Conservation (phyloP, 1,140 invertebrate species). For the Phymorhynchus buccinoides region DNA sequence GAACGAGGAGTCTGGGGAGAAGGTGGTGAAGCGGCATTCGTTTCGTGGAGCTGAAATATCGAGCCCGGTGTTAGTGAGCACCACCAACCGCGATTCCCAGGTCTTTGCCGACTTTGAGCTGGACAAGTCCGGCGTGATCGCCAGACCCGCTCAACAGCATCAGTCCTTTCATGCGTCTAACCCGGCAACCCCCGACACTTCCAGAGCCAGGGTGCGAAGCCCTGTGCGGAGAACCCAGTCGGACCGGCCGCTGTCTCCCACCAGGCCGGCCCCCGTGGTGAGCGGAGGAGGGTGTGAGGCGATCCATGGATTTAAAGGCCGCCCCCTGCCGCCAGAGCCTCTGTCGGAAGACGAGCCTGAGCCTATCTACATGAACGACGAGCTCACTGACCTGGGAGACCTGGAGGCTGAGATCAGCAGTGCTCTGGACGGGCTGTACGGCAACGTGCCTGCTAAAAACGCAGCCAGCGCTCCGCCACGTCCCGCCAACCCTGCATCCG, state of each 20-base stretch:
- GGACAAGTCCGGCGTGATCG: conserved; percentile 41
- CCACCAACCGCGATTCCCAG: conserved; percentile 54
- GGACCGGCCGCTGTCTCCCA: conserved; percentile 28
- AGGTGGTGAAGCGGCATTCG: conserved; percentile 45
- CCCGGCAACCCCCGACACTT: not conserved
- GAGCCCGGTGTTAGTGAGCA: conserved; percentile 51
- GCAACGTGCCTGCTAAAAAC: not conserved
- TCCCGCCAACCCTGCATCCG: not conserved
- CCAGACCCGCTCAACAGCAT: not conserved
- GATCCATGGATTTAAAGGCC: not conserved
- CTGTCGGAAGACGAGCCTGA: conserved; percentile 27
- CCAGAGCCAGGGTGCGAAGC: not conserved
- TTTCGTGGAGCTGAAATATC: conserved; percentile 51
- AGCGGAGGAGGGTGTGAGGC: not conserved
- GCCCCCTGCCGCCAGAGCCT: conserved; percentile 34
- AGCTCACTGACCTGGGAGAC: conserved; percentile 26
- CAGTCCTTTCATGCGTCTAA: conserved; percentile 10
- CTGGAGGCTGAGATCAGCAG: conserved; percentile 34
- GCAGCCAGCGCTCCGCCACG: not conserved
- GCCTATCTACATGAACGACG: conserved; percentile 34
- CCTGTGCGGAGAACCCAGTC: conserved; percentile 44
- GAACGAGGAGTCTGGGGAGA: not conserved
- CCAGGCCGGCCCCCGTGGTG: not conserved
- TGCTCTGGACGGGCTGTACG: conserved; percentile 3
- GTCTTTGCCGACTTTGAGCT: conserved; percentile 48